Percentiles rank a stretch among this genome's conserved stretches.
Evolutionary conservation across 2,113 vertebrate species (phyloP).

Genomic region (Perca schrenkii): DNA sequence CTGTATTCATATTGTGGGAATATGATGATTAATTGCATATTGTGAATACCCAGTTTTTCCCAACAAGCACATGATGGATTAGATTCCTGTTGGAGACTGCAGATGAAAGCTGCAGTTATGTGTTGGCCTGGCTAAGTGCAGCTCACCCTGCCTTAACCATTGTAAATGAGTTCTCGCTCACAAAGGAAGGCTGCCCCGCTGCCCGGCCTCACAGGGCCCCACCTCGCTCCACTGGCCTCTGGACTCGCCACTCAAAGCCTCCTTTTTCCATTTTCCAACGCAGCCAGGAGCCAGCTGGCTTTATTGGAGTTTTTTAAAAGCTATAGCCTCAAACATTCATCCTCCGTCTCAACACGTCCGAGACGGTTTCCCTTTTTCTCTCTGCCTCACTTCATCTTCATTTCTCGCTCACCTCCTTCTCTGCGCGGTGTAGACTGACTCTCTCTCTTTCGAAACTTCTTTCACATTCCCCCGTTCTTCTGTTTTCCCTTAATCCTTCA

Average conservation of each 20-base stretch:
- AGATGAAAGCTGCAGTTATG: slow-evolving; percentile 47
- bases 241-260: slow-evolving; percentile 59
- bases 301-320: slow-evolving; percentile 71
- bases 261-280: slow-evolving; percentile 66
- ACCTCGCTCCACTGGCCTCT: slow-evolving; percentile 60
- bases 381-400: slow-evolving; percentile 64
- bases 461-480: not conserved
- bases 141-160: slow-evolving; percentile 56
- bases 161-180: slow-evolving; percentile 64
- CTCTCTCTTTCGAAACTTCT: slow-evolving; percentile 24
- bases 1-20: slow-evolving; percentile 17
- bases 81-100: slow-evolving; percentile 37
- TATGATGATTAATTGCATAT: slow-evolving; percentile 51
- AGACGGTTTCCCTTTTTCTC: slow-evolving; percentile 55
- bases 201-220: slow-evolving; percentile 49
- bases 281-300: slow-evolving; percentile 63
- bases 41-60: slow-evolving; percentile 39
- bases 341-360: slow-evolving; percentile 57
- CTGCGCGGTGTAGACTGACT: not conserved
- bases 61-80: slow-evolving; percentile 50
- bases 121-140: slow-evolving; percentile 24
- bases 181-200: slow-evolving; percentile 38
- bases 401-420: slow-evolving; percentile 39
- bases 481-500: slow-evolving; percentile 62
- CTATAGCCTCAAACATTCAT: slow-evolving; percentile 69